Base-by-base conservation (phyloP, 1,140 invertebrate genomes). In the Subanguina moxae region DNA sequence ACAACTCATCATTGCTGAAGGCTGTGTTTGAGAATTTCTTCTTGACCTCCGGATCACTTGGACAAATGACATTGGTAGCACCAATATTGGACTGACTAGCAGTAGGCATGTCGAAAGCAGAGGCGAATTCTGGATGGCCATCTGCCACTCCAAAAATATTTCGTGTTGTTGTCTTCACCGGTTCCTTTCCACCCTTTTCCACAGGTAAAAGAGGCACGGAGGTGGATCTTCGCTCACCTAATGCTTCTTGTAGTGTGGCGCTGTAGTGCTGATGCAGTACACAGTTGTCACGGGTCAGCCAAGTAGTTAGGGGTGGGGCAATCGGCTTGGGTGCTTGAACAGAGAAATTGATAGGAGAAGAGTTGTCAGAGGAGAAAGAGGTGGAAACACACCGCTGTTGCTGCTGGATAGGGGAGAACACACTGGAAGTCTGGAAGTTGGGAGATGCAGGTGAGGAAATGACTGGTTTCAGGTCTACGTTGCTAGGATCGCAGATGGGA, bases 1-100 rank as follows among this genome's bases (percentile, higher is more conserved):
- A 61, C 58, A 61, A n/a, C n/a, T 61, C 58, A 21, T 61, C 58
- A 28, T 61, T 61, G 56, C 62, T 64, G 27, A 64, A 64, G 8
- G 63, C 57, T 61, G 62, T 58, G 23, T 13, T 28, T 19, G 32
- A 28, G 23, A 56, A 58, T 19, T 64, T 64, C 23, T 52, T 52
- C 15, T 21, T 52, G 48, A 21, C 17, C 48, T 52, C n/a, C 48
- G 3, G 48, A 52, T 15, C n/a, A 19, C 1, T 52, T 21, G 23
- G 3, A 15, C 3, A 5, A 21, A 7, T 52, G 48, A 3, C 32
- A 38, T 38, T 38, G 11, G 32, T 38, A 38, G 3, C 17, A 5
- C 3, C 48, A 45, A 45, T 15, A 21, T 52, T 52, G 48, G 32
- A n/a, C 11, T 38, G 32, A 11, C 11, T 11, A 52, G 48, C 48